Evolutionary conservation across 1,140 invertebrate genomes (phyloP).

Genomic region (Euwallacea fornicatus): DNA sequence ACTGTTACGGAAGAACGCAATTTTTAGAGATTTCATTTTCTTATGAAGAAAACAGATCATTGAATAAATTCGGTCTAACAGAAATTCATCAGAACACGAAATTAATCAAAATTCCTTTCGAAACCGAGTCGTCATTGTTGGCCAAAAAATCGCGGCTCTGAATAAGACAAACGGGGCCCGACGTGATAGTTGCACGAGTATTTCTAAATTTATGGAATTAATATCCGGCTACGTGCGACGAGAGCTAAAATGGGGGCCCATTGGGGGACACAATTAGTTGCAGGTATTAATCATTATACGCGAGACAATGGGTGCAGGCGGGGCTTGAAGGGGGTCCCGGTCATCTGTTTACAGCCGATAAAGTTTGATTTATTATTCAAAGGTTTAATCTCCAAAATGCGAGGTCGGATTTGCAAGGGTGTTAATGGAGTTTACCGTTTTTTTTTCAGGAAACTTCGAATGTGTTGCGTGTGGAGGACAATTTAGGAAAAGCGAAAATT

Average conservation of each 20-base stretch:
- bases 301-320: constrained; percentile 27
- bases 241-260: constrained; percentile 27
- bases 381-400: constrained; percentile 26
- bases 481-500: no score
- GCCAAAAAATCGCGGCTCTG: constrained; percentile 8
- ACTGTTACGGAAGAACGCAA: no score
- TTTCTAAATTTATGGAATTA: constrained; percentile 37
- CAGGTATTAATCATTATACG: constrained; percentile 38
- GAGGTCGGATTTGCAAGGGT: not conserved
- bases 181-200: constrained; percentile 22
- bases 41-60: not conserved
- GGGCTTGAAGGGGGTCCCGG: constrained; percentile 13
- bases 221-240: constrained; percentile 36
- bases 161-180: constrained; percentile 25
- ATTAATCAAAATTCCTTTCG: constrained; percentile 10
- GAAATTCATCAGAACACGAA: not conserved
- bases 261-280: constrained; percentile 34
- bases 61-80: not conserved
- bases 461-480: no score
- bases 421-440: no score
- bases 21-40: not conserved
- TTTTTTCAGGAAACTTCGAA: no score
- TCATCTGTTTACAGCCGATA: constrained; percentile 31
- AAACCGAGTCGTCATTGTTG: not conserved
- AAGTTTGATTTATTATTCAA: constrained; percentile 35